Percentiles rank a stretch among this genome's conserved stretches.
These are phyloP conservation scores for Panurus biarmicus DNA, from an alignment of 2,113 vertebrate genomes.

Conservation along the genomic window DNA sequence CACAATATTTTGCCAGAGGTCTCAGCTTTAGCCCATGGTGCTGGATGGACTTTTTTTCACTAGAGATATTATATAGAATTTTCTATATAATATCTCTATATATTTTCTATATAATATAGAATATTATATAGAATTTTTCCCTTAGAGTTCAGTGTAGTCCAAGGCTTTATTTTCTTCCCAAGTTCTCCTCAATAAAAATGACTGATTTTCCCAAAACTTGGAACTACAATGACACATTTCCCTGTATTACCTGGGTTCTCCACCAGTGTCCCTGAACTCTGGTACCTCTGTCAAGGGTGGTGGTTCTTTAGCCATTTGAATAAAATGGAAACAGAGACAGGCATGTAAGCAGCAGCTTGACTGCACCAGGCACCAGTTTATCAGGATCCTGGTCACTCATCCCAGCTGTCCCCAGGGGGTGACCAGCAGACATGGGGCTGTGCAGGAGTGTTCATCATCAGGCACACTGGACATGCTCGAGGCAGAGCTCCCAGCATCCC, in stretches of 20 bases:
- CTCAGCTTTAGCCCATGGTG: background rate
- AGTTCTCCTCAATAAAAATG: background rate
- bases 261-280: background rate
- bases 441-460: background rate
- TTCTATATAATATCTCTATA: no score
- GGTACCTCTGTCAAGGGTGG: background rate
- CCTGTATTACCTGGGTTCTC: background rate
- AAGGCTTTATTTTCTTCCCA: background rate
- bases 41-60: background rate
- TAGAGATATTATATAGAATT: background rate
- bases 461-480: rapidly evolving
- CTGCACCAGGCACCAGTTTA: background rate
- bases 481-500: background rate
- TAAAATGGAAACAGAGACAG: background rate
- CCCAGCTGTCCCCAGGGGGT: background rate
- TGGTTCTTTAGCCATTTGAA: background rate
- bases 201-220: background rate
- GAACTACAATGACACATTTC: background rate
- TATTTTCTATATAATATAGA: no score
- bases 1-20: background rate
- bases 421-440: background rate
- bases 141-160: background rate
- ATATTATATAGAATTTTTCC: background rate
- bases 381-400: background rate
- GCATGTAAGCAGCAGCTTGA: background rate